Evolutionary conservation across 2,888 invertebrate genomes (phyloP).

Genomic region (Callyntrura guangdongensis): DNA sequence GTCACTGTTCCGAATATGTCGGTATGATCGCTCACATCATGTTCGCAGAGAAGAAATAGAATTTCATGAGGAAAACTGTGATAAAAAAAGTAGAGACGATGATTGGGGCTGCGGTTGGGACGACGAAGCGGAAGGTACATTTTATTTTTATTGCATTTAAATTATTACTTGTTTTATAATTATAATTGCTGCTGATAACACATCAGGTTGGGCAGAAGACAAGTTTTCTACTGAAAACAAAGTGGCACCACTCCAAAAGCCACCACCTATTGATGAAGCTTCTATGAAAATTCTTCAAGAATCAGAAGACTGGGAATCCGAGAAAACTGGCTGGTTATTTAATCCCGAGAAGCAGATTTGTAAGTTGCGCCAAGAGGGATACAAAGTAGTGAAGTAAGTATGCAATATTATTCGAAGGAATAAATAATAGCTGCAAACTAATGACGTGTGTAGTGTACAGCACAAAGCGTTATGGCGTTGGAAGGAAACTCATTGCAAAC

Average conservation of each 20-base stretch:
- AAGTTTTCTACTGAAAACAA: not conserved
- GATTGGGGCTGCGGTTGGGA: slow-evolving; percentile 26
- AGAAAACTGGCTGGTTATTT: not conserved
- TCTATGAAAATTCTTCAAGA: not conserved
- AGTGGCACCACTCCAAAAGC: not conserved
- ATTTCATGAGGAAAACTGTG: slow-evolving; percentile 33
- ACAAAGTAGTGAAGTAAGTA: slow-evolving; percentile 54
- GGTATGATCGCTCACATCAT: slow-evolving; percentile 56
- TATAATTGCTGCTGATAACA: too few relatives aligned
- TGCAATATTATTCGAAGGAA: not conserved
- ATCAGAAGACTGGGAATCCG: slow-evolving; percentile 19
- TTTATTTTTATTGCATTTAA: not conserved
- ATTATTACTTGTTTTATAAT: not conserved
- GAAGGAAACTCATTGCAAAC: too few relatives aligned
- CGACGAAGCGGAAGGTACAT: not conserved
- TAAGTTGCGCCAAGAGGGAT: slow-evolving; percentile 14
- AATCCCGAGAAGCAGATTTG: slow-evolving; percentile 14
- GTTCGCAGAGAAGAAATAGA: slow-evolving; percentile 32
- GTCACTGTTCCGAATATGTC: slow-evolving; percentile 55
- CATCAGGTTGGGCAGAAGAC: not conserved
- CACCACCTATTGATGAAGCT: slow-evolving; percentile 33
- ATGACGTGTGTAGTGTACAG: too few relatives aligned
- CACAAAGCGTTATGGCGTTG: too few relatives aligned
- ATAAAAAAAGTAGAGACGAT: not conserved
- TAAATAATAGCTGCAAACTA: not conserved